Conservation (phyloP, 2,888 invertebrate species). For the Cephus pygmeus region DNA sequence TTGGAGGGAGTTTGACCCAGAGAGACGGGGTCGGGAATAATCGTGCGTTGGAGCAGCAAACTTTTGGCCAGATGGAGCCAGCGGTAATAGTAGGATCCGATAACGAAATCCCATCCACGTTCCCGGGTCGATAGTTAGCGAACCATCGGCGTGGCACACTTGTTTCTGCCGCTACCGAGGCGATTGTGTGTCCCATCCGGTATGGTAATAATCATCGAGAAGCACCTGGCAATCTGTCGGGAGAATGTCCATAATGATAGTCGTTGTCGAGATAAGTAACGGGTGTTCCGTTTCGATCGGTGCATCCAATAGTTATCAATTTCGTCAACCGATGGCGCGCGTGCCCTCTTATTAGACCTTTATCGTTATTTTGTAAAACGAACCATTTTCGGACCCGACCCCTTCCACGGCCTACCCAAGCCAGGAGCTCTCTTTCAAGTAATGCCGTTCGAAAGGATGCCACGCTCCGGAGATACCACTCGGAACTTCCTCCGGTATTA, state of each 20-base stretch:
- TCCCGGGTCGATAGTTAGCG: background rate
- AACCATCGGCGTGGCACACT: background rate
- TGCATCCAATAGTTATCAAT: conserved; percentile 59
- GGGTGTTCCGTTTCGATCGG: conserved; percentile 60
- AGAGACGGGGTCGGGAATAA: background rate
- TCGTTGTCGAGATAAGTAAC: conserved; percentile 55
- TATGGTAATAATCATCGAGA: conserved; percentile 37
- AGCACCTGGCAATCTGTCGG: conserved; percentile 36
- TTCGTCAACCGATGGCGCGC: conserved; percentile 31
- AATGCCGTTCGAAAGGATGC: background rate
- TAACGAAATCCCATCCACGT: background rate
- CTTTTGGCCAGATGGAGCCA: background rate
- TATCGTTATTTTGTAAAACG: conserved; percentile 27
- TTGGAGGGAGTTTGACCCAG: background rate
- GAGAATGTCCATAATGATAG: conserved; percentile 54
- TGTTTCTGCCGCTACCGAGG: conserved; percentile 21
- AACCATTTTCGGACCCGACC: background rate
- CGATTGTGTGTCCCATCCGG: conserved; percentile 26
- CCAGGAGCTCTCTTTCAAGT: background rate
- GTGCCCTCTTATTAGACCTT: conserved; percentile 53
- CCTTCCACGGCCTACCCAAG: background rate
- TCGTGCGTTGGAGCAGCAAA: background rate
- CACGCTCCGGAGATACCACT: background rate
- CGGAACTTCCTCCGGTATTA: background rate
- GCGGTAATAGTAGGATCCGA: background rate